Evolutionary conservation across 2,888 invertebrate genomes (phyloP), one percentile per base, ranked within the genome.

Genomic region (Latrodectus elegans): DNA sequence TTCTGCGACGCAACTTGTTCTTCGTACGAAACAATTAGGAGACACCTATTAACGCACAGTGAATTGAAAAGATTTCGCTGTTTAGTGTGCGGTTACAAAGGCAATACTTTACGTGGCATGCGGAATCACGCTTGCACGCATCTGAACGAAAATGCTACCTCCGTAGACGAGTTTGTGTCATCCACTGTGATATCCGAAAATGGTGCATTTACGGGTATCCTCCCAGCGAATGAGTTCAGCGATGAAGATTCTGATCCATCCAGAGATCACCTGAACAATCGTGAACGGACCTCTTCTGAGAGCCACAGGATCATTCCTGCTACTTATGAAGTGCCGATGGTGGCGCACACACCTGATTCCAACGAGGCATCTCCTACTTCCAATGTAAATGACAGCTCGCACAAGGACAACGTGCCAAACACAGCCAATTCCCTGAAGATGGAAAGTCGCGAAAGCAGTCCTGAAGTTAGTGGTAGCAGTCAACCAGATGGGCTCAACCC

Each of bases 61-160:
- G 93, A 93, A 14, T 92, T 93, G 15, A 96, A 97, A 92, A 97
- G 97, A 26, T 99, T 97, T 93, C 95, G 97, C 89, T 99, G 99
- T 93, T 96, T 96, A 89, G 95, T 98, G 90, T 99, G 99, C 93
- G 95, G 96, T 89, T 99, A 99, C 93, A 95, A 97, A 91, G 99
- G 99, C 78, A 98, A 99, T 93, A 99, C 99, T 0, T 94, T 98
- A 87, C 94, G 98, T 77, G 99, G 99, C 0, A 98, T 99, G 98
- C 95, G 98, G 90, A 98, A 98, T n/a, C 99, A 99, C 92, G 98
- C 98, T 90, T 95, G 98, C 91, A 97, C 97, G 95, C 99, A 99
- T 92, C 97, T 98, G 92, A 97, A 97, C 90, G 97, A 97, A 49
- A 89, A 89, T 2, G 95, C 95, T 6, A 67, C 77, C 14, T 80